Evolutionary conservation across 64 coral and sea anemone genomes (phyloP).

Genomic region (Montipora capricornis): DNA sequence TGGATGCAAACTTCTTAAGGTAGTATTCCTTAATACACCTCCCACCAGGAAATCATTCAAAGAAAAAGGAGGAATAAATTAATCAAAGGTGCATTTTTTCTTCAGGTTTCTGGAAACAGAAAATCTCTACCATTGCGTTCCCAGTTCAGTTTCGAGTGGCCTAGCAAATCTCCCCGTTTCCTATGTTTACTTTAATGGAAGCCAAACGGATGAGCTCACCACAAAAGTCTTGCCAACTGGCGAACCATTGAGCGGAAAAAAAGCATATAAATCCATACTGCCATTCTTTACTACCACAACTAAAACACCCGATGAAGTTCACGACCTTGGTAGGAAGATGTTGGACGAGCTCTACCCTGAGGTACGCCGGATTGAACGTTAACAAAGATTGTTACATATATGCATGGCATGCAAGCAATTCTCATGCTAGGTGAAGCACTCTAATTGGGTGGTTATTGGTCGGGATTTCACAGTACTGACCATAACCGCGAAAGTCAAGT

Average conservation of each 20-base stretch:
- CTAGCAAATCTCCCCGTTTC: constrained; percentile 54
- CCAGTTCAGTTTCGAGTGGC: constrained; percentile 62
- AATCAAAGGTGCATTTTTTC: not conserved
- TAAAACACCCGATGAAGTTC: constrained; percentile 52
- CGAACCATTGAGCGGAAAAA: constrained; percentile 26
- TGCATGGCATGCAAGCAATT: no score
- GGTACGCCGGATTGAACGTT: not conserved
- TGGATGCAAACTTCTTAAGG: no score
- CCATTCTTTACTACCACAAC: constrained; percentile 61
- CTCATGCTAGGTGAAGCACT: no score
- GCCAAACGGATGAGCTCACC: not conserved
- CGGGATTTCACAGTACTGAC: no score
- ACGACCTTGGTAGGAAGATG: constrained; percentile 41
- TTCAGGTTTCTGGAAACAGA: constrained; percentile 56
- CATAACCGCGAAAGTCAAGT: no score
- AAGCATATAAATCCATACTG: constrained; percentile 61
- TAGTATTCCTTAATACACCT: no score
- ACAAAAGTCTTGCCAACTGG: constrained; percentile 30
- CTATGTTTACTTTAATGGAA: constrained; percentile 58
- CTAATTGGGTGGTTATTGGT: no score
- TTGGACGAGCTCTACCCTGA: constrained; percentile 55
- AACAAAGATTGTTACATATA: not conserved
- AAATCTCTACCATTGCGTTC: constrained; percentile 43
- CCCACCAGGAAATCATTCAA: no score
- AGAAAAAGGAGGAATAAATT: no score